Conservation (phyloP, 2,797 vertebrate species). For the Myripristis jacobus region DNA sequence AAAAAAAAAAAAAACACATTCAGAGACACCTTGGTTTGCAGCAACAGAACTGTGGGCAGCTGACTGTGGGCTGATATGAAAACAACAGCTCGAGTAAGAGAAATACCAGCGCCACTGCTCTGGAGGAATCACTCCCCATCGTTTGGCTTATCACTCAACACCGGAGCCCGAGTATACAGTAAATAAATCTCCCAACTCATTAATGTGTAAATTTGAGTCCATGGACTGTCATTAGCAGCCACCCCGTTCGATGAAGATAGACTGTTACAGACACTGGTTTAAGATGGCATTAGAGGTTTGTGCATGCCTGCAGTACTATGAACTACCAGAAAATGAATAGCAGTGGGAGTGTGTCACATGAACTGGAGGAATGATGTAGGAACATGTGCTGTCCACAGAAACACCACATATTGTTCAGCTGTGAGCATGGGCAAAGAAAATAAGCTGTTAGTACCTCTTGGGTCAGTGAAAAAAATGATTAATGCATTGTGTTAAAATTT, state of each 20-base stretch:
- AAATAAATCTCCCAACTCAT: slow-evolving; percentile 78
- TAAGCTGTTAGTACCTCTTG: background rate
- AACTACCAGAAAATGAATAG: slow-evolving; percentile 64
- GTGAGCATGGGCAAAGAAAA: background rate
- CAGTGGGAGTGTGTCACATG: slow-evolving; percentile 47
- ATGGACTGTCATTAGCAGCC: slow-evolving; percentile 76
- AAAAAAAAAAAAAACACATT: background rate
- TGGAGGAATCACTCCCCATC: slow-evolving; percentile 55
- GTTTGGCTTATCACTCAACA: slow-evolving; percentile 68
- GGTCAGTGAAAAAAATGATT: background rate
- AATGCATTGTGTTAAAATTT: background rate
- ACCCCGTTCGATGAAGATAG: slow-evolving; percentile 70
- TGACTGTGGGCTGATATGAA: slow-evolving; percentile 32
- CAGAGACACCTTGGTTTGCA: background rate
- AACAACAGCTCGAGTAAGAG: slow-evolving; percentile 47
- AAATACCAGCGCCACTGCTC: slow-evolving; percentile 39
- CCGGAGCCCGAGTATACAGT: slow-evolving; percentile 63
- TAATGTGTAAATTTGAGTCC: slow-evolving; percentile 77
- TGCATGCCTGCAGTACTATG: slow-evolving; percentile 62
- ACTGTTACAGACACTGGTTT: slow-evolving; percentile 66
- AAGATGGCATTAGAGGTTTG: slow-evolving; percentile 58
- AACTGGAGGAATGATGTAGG: slow-evolving; percentile 28
- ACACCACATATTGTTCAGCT: background rate
- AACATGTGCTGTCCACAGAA: slow-evolving; percentile 17
- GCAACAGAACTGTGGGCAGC: background rate